Conservation (phyloP, 2,797 vertebrate species). For the Hemitrygon akajei region DNA sequence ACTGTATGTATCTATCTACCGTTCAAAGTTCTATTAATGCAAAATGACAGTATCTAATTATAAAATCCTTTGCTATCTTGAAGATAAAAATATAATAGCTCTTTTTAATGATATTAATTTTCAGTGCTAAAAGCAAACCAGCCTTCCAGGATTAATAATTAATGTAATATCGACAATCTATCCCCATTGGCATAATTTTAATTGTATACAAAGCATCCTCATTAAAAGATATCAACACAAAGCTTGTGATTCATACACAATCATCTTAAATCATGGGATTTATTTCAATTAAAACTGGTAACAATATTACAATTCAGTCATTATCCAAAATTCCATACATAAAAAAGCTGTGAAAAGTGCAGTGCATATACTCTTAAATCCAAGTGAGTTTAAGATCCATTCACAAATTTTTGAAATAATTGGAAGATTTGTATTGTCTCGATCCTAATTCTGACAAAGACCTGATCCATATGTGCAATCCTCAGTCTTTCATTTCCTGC, state of each 20-base stretch:
- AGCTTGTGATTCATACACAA: background rate
- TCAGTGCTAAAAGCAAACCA: background rate
- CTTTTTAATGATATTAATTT: background rate
- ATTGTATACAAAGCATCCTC: background rate
- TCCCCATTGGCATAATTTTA: background rate
- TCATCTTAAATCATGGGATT: background rate
- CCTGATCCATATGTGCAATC: background rate
- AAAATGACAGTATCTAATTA: background rate
- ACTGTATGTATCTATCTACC: too few relatives aligned
- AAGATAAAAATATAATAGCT: background rate
- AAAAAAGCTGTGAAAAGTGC: background rate
- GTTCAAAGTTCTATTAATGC: background rate
- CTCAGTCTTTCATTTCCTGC: conserved; percentile 42
- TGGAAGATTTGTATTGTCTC: background rate
- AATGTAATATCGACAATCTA: background rate
- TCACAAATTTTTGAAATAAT: background rate
- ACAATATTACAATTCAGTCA: background rate
- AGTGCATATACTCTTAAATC: background rate
- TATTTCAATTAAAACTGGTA: background rate
- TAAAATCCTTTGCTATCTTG: background rate
- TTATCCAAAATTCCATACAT: background rate
- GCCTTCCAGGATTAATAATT: background rate
- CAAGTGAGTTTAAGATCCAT: background rate
- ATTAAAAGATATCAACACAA: background rate
- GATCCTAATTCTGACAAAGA: background rate